phyloP scores from a whole-genome alignment of 1,140 invertebrate genomes.

The Meloidogyne hapla region DNA sequence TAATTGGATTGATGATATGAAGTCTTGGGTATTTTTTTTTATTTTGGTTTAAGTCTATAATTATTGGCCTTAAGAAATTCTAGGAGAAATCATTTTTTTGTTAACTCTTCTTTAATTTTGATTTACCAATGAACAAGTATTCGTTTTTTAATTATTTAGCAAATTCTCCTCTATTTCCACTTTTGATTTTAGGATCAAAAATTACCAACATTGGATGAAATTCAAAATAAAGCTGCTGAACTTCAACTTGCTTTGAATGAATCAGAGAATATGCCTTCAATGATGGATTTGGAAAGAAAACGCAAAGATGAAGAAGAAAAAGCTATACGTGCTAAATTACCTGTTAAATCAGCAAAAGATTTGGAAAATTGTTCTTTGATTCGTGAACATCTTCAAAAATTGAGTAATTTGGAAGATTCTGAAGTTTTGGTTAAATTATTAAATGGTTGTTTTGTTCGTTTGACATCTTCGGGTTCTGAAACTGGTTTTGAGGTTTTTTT shows the following conservation, averaged over 20 bases:
- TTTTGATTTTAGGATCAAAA: conserved; percentile 13
- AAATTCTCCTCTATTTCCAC: no score
- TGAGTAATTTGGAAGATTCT: background rate
- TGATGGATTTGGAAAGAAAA: background rate
- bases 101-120: no score
- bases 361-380: conserved; percentile 7
- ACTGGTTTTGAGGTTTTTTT: conserved; percentile 16
- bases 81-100: no score
- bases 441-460: conserved; percentile 20
- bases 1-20: conserved; percentile 21
- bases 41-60: no score
- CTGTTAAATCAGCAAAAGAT: conserved; percentile 6
- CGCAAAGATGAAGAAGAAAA: conserved; percentile 8
- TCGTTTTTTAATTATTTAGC: no score
- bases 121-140: no score
- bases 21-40: conserved; percentile 11
- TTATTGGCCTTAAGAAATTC: no score
- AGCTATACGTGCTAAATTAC: conserved; percentile 4
- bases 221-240: conserved; percentile 13
- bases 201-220: conserved; percentile 16
- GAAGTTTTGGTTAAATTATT: background rate
- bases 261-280: conserved; percentile 6
- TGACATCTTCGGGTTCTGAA: conserved; percentile 12
- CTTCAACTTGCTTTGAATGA: conserved; percentile 17
- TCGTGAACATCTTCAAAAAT: conserved; percentile 15